Conservation (phyloP, 2,113 vertebrate genomes). For the Cygnus atratus region DNA sequence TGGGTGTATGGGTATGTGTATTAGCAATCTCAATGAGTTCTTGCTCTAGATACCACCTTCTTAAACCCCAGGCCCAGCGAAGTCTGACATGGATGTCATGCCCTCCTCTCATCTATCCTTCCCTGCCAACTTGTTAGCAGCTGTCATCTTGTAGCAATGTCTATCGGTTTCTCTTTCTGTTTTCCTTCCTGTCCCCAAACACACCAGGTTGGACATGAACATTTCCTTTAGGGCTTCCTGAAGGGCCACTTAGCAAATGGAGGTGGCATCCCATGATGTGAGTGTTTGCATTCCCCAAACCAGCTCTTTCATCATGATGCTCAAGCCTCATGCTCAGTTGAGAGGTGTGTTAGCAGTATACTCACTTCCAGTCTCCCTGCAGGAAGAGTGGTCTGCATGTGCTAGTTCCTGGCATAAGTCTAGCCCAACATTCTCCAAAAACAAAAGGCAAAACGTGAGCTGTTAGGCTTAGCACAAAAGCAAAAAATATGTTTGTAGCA, state of each 20-base stretch:
- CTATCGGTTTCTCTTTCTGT: neutral
- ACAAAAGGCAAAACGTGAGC: neutral
- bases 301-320: neutral
- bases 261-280: neutral
- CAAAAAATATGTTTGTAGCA: neutral
- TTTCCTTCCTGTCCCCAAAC: neutral
- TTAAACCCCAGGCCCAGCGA: neutral
- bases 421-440: neutral
- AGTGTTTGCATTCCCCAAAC: neutral
- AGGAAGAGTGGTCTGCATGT: neutral
- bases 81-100: neutral
- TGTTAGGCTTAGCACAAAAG: neutral
- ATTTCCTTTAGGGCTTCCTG: neutral
- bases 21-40: neutral
- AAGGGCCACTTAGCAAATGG: neutral
- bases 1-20: neutral
- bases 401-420: neutral
- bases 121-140: neutral
- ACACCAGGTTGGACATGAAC: neutral
- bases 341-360: neutral
- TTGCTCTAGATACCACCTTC: neutral
- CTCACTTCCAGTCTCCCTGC: neutral
- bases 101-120: neutral
- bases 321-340: neutral
- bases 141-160: accelerated